Evolutionary conservation across 2,888 invertebrate species (phyloP), one percentile per base, ranked within the genome.

Genomic region (Drosophila neonasuta): DNA sequence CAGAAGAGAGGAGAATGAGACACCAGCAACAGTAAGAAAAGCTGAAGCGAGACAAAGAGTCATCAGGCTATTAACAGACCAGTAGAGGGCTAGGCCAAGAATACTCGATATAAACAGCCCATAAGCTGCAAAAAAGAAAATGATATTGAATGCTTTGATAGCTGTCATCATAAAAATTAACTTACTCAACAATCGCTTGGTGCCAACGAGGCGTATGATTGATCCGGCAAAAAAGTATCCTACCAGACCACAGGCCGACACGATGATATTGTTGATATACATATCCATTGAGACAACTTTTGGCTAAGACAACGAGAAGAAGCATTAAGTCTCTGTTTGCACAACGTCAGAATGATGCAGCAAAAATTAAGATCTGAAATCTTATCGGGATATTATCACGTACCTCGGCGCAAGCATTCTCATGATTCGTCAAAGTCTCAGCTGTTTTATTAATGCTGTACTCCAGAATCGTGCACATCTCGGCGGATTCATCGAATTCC

Each of bases 191-290:
- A 93, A 87, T 45, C 89, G 90, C 73, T 92, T 93, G 68, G 92
- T 92, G 36, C 93, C 93, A 34, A 92, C 44, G 4, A 88, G 87
- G 32, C 92, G 92, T 15, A 94, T 91, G 8, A 93, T 77, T n/a
- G 88, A 87, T 30, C 92, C 92, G 7, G 92, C 95, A 45, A 95
- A 90, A 0, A 93, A 91, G 77, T 94, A 95, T 0, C 94, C 93
- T 20, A 93, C 86, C 3, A 95, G 91, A 0, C 94, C 93, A 0
- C 93, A 93, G 0, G 92, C 88, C 0, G 95, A 93, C 1, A 95
- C 94, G 2, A 94, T 93, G 0, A 94, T 93, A 15, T 94, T 94
- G 87, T 95, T 95, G 4, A 94, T 91, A 75, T 95, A 95, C 7
- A 94, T 94, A 51, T 92, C 91, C 78, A 93, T 92, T 0, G 94